Base-by-base conservation (phyloP, 2,888 invertebrate species). In the Agriotes lineatus region DNA sequence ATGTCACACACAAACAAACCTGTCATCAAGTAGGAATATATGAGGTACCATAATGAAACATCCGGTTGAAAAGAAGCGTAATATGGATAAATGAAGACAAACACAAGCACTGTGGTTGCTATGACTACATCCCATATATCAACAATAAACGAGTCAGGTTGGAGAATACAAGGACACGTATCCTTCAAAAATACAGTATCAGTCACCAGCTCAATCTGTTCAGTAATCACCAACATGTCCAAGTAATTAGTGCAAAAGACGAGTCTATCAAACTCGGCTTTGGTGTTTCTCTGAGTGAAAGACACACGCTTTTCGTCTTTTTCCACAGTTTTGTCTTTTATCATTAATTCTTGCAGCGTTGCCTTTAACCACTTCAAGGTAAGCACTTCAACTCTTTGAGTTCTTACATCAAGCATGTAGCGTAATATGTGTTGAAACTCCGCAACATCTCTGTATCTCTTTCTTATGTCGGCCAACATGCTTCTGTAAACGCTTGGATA, bases 171-270 rank as follows among this genome's bases (percentile, higher is more conserved):
- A 5, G 77, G 78, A 44, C 69, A 78, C 5, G 48, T 71, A 16
- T 59, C 52, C 57, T 67, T 74, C n/a, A 75, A 16, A 42, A 78
- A 78, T 14, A 78, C 72, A 0, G 72, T 70, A 39, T 78, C 77
- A 5, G 73, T 72, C 5, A 73, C 73, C 1, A 77, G 45, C 39
- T 75, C 75, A n/a, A 75, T 72, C 20, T 74, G 71, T 52, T 77
- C 77, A 1, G 73, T 62, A 7, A 78, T 63, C 0, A 75, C 76
- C 9, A 78, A 25, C 65, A 72, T 70, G 50, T 77, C 75, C 14
- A 77, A 54, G 61, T 74, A 69, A 12, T 64, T 60, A 12, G 74
- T 69, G 58, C 69, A 73, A 60, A 75, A 75, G 3, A 73, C 35
- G 2, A 74, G 22, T 5, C 69, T 48, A 25, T 73, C 20, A 2